Evolutionary conservation across 23 tunicate genomes (phyloP), one percentile per base, ranked within the genome.

Genomic region (Oikopleura dioica): DNA sequence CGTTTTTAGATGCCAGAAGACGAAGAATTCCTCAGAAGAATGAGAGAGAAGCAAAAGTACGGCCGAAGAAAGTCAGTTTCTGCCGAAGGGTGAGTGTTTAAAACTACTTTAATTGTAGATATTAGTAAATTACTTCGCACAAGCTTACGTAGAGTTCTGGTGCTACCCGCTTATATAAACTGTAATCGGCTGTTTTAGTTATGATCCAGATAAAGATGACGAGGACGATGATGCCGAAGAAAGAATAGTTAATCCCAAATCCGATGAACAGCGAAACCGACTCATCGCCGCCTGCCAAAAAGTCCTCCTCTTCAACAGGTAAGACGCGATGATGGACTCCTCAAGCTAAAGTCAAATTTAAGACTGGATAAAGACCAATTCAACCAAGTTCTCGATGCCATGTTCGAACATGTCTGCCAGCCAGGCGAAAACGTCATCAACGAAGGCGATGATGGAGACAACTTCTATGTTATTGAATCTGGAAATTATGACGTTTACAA

Each of bases 401-500:
- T 94, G 99, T 86, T 86, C 75, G 99, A 94, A 75, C 76, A 79
- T 1, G 59, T 72, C 0, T 95, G 86, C 5, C 59, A 59, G 4
- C 78, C 99, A 12, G 99, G 95, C 28, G 84, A 86, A 16, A 88
- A 86, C 69, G 99, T 94, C 31, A 94, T 94, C 44, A 85, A 86
- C 77, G 95, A 94, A 38, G 99, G 99, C 21, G 99, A 94, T 77
- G 95, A 83, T 51, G 99, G 99, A 0, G 99, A 94, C 76, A 86
- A 94, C 79, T 94, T 94, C 67, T 94, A 94, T 78, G 95, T 94
- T 76, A 86, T 94, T 50, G 99, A 94, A 79, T 63, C 72, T 2
- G 72, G 72, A 16, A 12, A 12, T 2, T 63, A 63, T 28, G n/a
- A n/a, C n/a, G n/a, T n/a, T n/a, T n/a, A n/a, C n/a, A n/a, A n/a